Base-by-base conservation (phyloP, 2,888 invertebrate species). In the Acholoe squamosa region DNA sequence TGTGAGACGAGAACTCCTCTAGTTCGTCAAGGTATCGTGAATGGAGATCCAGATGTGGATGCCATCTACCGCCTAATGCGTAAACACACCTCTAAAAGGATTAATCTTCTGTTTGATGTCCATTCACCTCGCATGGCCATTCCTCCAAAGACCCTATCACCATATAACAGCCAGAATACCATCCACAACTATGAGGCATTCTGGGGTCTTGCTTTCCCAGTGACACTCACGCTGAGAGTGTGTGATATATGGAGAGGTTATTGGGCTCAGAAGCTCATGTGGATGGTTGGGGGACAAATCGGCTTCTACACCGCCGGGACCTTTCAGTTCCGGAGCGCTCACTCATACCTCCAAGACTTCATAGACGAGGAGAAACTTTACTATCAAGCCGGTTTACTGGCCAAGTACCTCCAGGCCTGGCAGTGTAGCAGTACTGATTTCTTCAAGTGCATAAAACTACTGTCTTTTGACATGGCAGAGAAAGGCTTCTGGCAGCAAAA, bases 1-100 rank as follows among this genome's bases (percentile, higher is more conserved):
- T 90, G 91, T 28, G 43, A 89, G 0, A 90, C 28, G 54, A 25
- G 61, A 19, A 91, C 92, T 1, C 93, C 93, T 0, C 51, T 89
- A 19, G 90, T 93, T 22, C 93, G 93, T 54, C 93, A 93, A 86
- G 93, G 93, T 12, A 89, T 93, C 1, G 93, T 93, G 25, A 92
- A 93, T 90, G 93, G 93, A 0, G 93, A 93, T 84, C 93, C 93
- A 0, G 93, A 93, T 89, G 92, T 93, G 89, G 93, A 93, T 91
- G 93, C 93, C 52, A 91, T 93, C 25, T 93, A 91, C 89, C 77
- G 93, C 84, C 90, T 93, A 52, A 92, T 92, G 19, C 76, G 93
- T 52, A 89, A 89, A 33, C 71, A 56, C 71, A 71, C 56, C 0
- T n/a, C 52, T 0, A 51, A 89, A 25, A 34, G 89, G 25, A 67